Conservation (phyloP, 2,888 invertebrate species). For the Prosopocoilus inquinatus region DNA sequence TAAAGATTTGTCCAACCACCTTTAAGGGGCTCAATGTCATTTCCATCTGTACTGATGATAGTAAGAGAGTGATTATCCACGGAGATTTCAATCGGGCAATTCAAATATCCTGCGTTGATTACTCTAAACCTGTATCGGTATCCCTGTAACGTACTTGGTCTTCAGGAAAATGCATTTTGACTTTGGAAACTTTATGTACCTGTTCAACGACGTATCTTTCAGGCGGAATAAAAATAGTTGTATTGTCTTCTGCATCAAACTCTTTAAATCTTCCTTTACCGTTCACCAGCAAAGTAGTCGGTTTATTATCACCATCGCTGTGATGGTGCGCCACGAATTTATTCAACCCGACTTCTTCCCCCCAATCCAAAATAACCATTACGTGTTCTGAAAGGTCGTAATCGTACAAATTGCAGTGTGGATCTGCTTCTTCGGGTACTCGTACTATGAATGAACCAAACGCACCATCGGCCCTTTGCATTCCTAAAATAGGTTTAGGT, state of each 20-base stretch:
- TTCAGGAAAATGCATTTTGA: slow-evolving; percentile 6
- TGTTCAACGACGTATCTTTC: slow-evolving; percentile 66
- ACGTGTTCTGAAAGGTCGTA: slow-evolving; percentile 74
- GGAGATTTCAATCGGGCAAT: slow-evolving; percentile 82
- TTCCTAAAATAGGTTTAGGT: slow-evolving; percentile 51
- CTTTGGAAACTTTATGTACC: slow-evolving; percentile 27
- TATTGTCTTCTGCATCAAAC: slow-evolving; percentile 39
- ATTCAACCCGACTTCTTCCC: slow-evolving; percentile 65
- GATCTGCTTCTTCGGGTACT: slow-evolving; percentile 62
- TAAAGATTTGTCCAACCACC: slow-evolving; percentile 51
- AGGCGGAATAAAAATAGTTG: slow-evolving; percentile 54
- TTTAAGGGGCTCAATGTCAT: slow-evolving; percentile 71
- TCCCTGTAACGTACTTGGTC: slow-evolving; percentile 53
- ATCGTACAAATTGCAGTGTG: slow-evolving; percentile 70
- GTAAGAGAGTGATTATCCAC: slow-evolving; percentile 79
- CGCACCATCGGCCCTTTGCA: slow-evolving; percentile 84
- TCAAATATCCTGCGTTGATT: slow-evolving; percentile 83
- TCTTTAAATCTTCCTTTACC: slow-evolving; percentile 68
- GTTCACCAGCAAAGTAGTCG: slow-evolving; percentile 77
- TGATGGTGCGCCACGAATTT: slow-evolving; percentile 87
- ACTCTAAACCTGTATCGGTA: slow-evolving; percentile 76
- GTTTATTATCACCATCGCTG: slow-evolving; percentile 77
- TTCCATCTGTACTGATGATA: slow-evolving; percentile 77
- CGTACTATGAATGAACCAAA: slow-evolving; percentile 78
- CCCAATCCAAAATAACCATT: slow-evolving; percentile 81